phyloP scores from a whole-genome alignment of 2,113 vertebrate genomes.

The Nycticorax nycticorax region DNA sequence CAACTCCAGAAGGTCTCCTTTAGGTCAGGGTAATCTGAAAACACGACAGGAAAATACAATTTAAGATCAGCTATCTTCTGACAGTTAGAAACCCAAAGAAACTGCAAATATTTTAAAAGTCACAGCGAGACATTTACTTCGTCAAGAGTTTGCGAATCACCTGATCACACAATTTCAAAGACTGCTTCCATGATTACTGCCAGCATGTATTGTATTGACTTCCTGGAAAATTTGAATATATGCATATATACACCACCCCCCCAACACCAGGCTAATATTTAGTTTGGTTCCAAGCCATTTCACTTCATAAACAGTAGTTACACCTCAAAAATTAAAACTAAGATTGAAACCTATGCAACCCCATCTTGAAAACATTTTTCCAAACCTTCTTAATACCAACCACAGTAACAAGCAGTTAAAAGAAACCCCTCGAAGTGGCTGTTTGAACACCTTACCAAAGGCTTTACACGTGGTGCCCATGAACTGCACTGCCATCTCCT shows the following conservation, averaged over 20 bases:
- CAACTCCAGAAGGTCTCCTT: not conserved
- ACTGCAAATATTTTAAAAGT: not conserved
- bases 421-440: not conserved
- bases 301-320: not conserved
- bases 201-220: not conserved
- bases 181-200: not conserved
- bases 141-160: not conserved
- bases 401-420: not conserved
- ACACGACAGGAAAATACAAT: not conserved
- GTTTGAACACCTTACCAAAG: slow-evolving; percentile 21
- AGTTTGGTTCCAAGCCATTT: not conserved
- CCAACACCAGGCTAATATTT: not conserved
- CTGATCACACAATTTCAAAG: not conserved
- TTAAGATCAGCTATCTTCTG: not conserved
- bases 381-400: not conserved
- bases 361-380: not conserved
- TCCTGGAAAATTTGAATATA: not conserved
- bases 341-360: not conserved
- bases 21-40: slow-evolving; percentile 52
- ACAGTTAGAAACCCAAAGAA: not conserved
- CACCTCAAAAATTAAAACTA: not conserved
- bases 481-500: slow-evolving; percentile 49
- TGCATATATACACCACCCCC: no score
- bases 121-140: not conserved
- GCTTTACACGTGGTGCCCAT: slow-evolving; percentile 71